Percentiles rank a stretch among this genome's conserved stretches.
Evolutionary conservation across 92 coral and sea anemone species (phyloP).

Genomic region (Metridium senile): DNA sequence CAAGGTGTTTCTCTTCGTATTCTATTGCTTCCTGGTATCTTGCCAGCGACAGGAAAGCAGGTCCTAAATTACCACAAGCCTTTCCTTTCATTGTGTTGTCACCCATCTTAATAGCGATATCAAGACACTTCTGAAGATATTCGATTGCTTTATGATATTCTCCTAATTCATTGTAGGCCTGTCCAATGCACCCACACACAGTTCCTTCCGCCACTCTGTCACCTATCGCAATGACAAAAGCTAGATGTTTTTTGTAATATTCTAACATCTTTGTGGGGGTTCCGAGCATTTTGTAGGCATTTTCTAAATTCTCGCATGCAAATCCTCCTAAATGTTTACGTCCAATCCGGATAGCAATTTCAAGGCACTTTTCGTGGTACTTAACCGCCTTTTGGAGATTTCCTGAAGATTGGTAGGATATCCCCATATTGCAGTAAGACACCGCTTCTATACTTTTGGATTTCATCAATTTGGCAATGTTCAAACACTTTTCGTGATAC

Average conservation of each 20-base stretch:
- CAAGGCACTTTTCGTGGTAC: neutral
- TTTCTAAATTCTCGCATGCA: neutral
- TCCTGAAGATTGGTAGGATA: neutral
- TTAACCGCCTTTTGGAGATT: neutral
- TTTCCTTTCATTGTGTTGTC: neutral
- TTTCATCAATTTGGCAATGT: neutral
- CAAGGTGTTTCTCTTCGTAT: neutral
- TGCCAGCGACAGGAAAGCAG: neutral
- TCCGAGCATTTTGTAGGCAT: neutral
- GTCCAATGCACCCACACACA: neutral
- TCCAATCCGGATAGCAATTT: neutral
- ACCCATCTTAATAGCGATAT: neutral
- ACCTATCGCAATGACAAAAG: neutral
- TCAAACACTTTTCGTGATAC: neutral
- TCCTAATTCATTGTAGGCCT: neutral
- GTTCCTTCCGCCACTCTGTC: neutral
- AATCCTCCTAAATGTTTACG: neutral
- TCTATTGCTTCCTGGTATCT: neutral
- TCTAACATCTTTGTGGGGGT: neutral
- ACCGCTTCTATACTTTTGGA: neutral
- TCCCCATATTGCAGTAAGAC: neutral
- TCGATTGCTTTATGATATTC: neutral
- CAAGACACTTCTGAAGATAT: constrained; percentile 1
- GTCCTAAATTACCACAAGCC: constrained; percentile 8
- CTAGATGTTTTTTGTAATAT: neutral